Conservation (phyloP, 2,113 vertebrate genomes). For the Athene noctua region DNA sequence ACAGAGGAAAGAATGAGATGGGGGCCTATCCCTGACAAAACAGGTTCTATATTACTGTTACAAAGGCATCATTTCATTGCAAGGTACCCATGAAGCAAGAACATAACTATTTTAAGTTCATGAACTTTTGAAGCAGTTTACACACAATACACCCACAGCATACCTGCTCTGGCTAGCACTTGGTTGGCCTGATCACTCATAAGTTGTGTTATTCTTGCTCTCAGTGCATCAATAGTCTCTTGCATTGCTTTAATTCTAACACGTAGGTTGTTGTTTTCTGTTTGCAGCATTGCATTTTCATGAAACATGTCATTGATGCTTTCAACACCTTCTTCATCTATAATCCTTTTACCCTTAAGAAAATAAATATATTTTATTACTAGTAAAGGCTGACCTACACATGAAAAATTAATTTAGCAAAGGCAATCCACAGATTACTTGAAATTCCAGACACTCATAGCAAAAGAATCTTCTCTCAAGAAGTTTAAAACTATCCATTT, state of each 20-base stretch:
- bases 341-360: conserved; percentile 90
- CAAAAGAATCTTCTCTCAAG: background rate
- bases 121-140: background rate
- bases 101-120: background rate
- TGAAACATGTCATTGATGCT: conserved; percentile 97
- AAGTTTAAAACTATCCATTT: background rate
- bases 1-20: background rate
- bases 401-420: background rate
- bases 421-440: background rate
- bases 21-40: background rate
- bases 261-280: conserved; percentile 94
- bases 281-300: conserved; percentile 97
- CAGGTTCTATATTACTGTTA: background rate
- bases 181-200: conserved; percentile 92
- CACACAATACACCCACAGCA: background rate
- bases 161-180: conserved; percentile 87
- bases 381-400: background rate
- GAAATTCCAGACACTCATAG: background rate
- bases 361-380: conserved; percentile 14
- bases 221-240: conserved; percentile 90
- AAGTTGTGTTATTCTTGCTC: conserved; percentile 87
- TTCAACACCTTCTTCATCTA: conserved; percentile 93
- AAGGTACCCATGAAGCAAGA: background rate
- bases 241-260: conserved; percentile 98
- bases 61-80: background rate